Percentiles rank a stretch among this genome's conserved stretches.
Evolutionary conservation across 2,888 invertebrate species (phyloP).

Genomic region (Endotricha flammealis): DNA sequence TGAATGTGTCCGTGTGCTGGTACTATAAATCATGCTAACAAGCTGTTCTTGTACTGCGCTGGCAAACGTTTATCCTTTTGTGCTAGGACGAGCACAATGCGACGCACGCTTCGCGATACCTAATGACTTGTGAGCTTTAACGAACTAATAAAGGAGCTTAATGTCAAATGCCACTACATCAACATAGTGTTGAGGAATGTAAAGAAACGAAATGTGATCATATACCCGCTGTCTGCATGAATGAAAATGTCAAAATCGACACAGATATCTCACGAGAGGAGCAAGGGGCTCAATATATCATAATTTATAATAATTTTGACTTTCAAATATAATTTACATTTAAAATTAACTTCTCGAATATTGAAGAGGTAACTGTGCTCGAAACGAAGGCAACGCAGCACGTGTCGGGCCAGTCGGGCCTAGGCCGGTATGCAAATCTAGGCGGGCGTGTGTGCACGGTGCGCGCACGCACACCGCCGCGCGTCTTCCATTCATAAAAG

Average conservation of each 20-base stretch:
- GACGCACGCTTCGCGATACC: constrained; percentile 26
- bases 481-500: constrained; percentile 73
- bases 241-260: constrained; percentile 6
- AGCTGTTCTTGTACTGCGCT: constrained; percentile 39
- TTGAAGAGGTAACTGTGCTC: constrained; percentile 69
- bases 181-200: constrained; percentile 1
- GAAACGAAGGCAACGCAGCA: constrained; percentile 48
- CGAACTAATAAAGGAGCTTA: constrained; percentile 35
- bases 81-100: constrained; percentile 33
- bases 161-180: constrained; percentile 10
- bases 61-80: constrained; percentile 38
- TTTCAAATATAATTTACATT: constrained; percentile 67
- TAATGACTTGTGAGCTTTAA: constrained; percentile 42
- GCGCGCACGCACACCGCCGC: constrained; percentile 50
- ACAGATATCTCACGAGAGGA: constrained; percentile 1
- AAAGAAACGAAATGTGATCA: neutral
- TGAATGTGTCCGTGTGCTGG: constrained; percentile 27
- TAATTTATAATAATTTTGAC: constrained; percentile 46
- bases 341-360: constrained; percentile 67
- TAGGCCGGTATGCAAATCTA: constrained; percentile 68
- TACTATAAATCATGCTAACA: constrained; percentile 56
- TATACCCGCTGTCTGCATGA: neutral
- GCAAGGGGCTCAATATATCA: constrained; percentile 18
- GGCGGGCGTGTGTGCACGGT: constrained; percentile 34
- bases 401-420: constrained; percentile 66